Conservation (phyloP, 1,140 invertebrate species). For the Drosophila aff. region DNA sequence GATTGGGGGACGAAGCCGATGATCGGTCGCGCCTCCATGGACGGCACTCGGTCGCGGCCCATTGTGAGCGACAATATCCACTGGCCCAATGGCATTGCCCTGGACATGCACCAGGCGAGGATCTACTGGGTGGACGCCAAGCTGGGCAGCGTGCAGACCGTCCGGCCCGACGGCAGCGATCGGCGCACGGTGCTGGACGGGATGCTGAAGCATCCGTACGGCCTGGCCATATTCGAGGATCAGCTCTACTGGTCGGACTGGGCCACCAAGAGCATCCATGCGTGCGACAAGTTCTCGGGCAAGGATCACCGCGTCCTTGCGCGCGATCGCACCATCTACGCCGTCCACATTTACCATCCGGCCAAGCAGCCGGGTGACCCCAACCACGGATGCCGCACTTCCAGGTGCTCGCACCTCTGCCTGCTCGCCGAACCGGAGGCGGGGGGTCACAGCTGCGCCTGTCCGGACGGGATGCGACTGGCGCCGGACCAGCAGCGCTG, state of each 20-base stretch:
- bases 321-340: conserved; percentile 87
- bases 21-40: conserved; percentile 93
- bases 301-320: conserved; percentile 86
- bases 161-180: conserved; percentile 91
- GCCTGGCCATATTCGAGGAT: conserved; percentile 94
- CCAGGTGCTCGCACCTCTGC: conserved; percentile 92
- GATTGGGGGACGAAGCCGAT: conserved; percentile 91
- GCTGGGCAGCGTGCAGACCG: conserved; percentile 90
- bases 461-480: conserved; percentile 90
- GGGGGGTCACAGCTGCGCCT: conserved; percentile 89
- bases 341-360: conserved; percentile 90
- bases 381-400: conserved; percentile 89
- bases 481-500: conserved; percentile 86
- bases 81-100: conserved; percentile 95
- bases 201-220: conserved; percentile 91
- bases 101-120: conserved; percentile 93
- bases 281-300: conserved; percentile 89
- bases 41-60: conserved; percentile 88
- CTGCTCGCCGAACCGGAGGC: conserved; percentile 88
- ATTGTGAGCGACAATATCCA: conserved; percentile 89
- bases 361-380: conserved; percentile 85
- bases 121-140: conserved; percentile 93
- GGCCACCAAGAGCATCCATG: conserved; percentile 88
- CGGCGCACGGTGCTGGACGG: conserved; percentile 87
- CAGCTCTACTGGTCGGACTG: conserved; percentile 95